Conservation (phyloP, 2,113 vertebrate species). For the Vombatus ursinus region DNA sequence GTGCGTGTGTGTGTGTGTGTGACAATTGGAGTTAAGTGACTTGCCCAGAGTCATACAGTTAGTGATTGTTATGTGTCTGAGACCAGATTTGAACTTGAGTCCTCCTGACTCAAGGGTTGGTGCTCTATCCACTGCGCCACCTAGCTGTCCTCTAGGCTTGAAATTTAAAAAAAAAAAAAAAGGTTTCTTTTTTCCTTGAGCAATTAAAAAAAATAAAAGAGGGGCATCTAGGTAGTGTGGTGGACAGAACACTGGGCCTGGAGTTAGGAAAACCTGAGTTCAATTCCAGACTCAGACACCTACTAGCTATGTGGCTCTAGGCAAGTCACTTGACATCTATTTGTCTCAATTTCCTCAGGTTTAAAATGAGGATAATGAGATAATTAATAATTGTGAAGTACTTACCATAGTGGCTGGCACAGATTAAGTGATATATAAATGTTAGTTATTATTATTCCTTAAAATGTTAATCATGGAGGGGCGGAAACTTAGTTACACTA, state of each 20-base stretch:
- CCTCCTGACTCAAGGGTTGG: too few relatives aligned
- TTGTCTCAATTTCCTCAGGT: neutral
- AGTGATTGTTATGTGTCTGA: too few relatives aligned
- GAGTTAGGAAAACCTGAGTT: neutral
- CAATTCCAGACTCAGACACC: neutral
- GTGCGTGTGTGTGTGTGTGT: too few relatives aligned
- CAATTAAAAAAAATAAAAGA: neutral
- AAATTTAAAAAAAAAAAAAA: too few relatives aligned
- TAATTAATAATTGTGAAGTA: neutral
- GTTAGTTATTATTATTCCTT: neutral
- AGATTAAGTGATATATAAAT: neutral
- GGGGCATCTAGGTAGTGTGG: neutral
- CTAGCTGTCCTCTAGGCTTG: too few relatives aligned
- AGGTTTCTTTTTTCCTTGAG: neutral
- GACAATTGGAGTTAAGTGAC: too few relatives aligned
- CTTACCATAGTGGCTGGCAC: neutral
- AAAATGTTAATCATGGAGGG: neutral
- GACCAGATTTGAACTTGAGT: too few relatives aligned
- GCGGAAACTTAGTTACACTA: neutral
- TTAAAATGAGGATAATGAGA: neutral
- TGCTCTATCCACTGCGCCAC: too few relatives aligned
- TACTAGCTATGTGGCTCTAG: neutral
- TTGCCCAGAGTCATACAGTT: too few relatives aligned
- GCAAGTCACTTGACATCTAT: neutral
- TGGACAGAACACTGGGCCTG: neutral